Conservation (phyloP, 2,113 vertebrate genomes). For the Scytalopus superciliaris region DNA sequence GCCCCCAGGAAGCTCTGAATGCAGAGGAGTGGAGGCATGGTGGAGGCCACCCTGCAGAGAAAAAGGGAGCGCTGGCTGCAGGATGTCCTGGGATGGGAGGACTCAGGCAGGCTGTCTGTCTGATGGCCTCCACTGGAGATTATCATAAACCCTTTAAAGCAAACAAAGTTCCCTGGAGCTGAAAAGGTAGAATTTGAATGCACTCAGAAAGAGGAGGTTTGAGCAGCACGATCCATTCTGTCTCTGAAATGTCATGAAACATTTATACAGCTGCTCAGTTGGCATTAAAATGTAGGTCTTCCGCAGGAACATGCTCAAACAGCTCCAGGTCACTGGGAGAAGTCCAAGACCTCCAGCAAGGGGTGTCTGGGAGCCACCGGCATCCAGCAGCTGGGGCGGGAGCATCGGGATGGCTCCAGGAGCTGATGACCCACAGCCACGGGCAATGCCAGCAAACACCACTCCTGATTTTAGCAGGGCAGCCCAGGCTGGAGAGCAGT, state of each 20-base stretch:
- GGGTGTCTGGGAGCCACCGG: neutral
- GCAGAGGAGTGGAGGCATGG: constrained; percentile 7
- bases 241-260: constrained; percentile 31
- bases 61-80: neutral
- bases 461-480: neutral
- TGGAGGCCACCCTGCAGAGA: constrained; percentile 7
- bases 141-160: constrained; percentile 61
- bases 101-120: constrained; percentile 18
- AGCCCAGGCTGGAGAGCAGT: neutral
- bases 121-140: constrained; percentile 44
- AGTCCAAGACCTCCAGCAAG: neutral
- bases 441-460: neutral
- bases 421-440: neutral
- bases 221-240: constrained; percentile 37
- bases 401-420: neutral
- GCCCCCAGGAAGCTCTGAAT: constrained; percentile 27
- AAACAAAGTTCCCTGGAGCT: constrained; percentile 50
- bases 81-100: constrained; percentile 24
- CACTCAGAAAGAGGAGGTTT: constrained; percentile 10
- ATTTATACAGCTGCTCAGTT: constrained; percentile 61
- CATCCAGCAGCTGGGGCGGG: rapidly evolving
- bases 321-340: constrained; percentile 20
- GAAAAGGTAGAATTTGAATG: constrained; percentile 47
- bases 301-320: neutral
- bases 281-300: constrained; percentile 51